Percentiles rank a stretch among this genome's conserved stretches.
These are phyloP conservation scores for Buphagus erythrorhynchus DNA, from an alignment of 2,797 vertebrate species.

Conservation along the genomic window DNA sequence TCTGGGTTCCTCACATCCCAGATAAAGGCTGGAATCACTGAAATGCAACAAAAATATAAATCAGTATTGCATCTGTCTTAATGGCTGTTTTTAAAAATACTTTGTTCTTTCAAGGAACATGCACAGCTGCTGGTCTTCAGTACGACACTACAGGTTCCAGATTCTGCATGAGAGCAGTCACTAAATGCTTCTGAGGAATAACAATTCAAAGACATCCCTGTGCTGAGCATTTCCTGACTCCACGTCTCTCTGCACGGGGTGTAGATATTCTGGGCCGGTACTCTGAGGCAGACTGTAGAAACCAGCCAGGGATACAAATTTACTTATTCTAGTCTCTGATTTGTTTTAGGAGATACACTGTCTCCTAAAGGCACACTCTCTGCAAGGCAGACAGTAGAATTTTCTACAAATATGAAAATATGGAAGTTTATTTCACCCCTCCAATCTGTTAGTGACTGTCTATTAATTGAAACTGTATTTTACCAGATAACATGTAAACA, in stretches of 20 bases:
- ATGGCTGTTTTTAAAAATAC: neutral
- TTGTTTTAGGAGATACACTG: neutral
- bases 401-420: neutral
- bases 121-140: neutral
- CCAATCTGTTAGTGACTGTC: neutral
- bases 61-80: neutral
- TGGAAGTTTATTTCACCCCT: neutral
- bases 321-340: neutral
- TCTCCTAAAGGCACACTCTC: neutral
- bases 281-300: neutral
- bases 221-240: neutral
- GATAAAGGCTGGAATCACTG: neutral
- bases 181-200: neutral
- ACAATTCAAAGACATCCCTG: rapidly evolving
- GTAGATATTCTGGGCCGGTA: rapidly evolving
- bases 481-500: neutral
- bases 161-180: neutral
- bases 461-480: neutral
- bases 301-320: neutral
- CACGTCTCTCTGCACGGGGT: rapidly evolving
- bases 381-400: neutral
- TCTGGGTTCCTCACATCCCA: neutral
- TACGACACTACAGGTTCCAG: neutral
- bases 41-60: neutral
- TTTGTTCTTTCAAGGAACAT: neutral